These are phyloP conservation scores for Cryptoblepharus egeriae DNA, from an alignment of 2,797 vertebrate species.

Conservation along the genomic window DNA sequence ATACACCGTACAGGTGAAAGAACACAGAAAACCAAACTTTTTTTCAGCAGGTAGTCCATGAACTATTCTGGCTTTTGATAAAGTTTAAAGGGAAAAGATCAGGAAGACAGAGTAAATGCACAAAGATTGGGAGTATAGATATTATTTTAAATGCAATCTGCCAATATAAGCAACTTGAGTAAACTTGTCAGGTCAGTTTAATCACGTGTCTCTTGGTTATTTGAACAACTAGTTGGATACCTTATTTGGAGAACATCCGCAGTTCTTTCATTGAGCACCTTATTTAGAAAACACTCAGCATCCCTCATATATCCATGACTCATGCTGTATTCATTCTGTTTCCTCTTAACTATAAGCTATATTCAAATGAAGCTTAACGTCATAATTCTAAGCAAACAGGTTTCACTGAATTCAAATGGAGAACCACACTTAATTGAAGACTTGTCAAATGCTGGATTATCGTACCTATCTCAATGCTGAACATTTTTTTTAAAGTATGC, in stretches of 20 bases:
- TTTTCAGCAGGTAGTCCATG: neutral
- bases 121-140: neutral
- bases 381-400: neutral
- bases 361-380: conserved; percentile 18
- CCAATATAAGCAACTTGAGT: neutral
- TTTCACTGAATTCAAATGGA: neutral
- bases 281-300: conserved; percentile 41
- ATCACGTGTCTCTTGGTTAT: neutral
- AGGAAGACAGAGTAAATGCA: neutral
- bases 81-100: neutral
- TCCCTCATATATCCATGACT: conserved; percentile 39
- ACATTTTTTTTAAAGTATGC: too few relatives aligned
- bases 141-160: neutral
- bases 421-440: conserved; percentile 7
- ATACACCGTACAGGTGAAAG: neutral
- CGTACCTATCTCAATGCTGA: neutral
- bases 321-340: conserved; percentile 28
- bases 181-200: neutral
- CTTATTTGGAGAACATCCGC: conserved; percentile 32
- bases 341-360: conserved; percentile 20
- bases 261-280: conserved; percentile 30
- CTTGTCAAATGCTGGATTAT: neutral
- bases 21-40: neutral
- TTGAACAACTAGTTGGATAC: neutral
- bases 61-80: neutral